These are phyloP conservation scores for Cyclura pinguis DNA, from an alignment of 2,797 vertebrate species.

Conservation along the genomic window DNA sequence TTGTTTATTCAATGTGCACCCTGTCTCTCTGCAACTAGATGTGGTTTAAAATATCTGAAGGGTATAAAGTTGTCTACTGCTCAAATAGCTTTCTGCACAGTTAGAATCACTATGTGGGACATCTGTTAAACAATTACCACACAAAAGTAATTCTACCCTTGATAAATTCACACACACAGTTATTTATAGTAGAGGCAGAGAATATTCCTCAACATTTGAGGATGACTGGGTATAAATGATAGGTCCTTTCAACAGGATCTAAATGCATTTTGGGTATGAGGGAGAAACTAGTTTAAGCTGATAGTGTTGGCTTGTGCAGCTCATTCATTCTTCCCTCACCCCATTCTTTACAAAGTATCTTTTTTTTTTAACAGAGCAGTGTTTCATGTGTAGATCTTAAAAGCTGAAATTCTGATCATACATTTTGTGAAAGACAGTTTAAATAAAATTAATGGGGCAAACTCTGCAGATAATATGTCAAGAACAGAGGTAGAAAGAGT, in stretches of 20 bases:
- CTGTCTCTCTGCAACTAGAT: too few relatives aligned
- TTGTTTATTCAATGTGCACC: not conserved
- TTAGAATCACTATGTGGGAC: not conserved
- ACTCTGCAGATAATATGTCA: not conserved
- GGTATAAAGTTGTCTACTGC: not conserved
- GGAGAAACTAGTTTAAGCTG: not conserved
- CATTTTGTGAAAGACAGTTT: not conserved
- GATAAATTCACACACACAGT: not conserved
- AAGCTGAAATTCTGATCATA: slow-evolving; percentile 3
- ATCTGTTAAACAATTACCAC: not conserved
- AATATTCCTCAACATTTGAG: too few relatives aligned
- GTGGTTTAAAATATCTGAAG: not conserved
- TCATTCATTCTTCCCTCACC: too few relatives aligned
- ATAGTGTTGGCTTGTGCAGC: not conserved
- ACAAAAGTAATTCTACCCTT: not conserved
- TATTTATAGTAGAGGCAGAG: not conserved
- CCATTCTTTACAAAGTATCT: not conserved
- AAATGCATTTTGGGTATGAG: not conserved
- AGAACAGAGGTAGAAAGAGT: not conserved
- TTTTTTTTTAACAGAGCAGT: not conserved
- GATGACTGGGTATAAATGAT: not conserved
- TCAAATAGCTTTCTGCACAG: not conserved
- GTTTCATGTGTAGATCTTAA: not conserved
- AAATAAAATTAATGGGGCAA: not conserved
- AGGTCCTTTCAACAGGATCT: not conserved